phyloP scores from a whole-genome alignment of 2,888 invertebrate genomes.

The Carpatolechia fugitivella region DNA sequence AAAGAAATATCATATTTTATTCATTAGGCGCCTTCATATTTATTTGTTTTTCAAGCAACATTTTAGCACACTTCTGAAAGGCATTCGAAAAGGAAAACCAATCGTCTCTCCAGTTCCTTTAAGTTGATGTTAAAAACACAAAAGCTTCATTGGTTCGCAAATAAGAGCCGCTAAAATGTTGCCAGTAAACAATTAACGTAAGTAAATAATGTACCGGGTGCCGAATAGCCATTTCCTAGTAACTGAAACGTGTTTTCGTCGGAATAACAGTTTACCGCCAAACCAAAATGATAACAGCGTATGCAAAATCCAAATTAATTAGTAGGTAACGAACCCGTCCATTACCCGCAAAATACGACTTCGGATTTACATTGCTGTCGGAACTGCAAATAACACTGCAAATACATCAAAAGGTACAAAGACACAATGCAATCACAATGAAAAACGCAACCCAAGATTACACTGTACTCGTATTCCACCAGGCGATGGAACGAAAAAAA shows the following conservation, averaged over 20 bases:
- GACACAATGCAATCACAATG: constrained; percentile 40
- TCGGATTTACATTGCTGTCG: background rate
- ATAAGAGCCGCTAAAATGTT: no score
- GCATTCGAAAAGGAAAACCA: no score
- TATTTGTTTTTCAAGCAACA: no score
- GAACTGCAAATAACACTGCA: background rate
- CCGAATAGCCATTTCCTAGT: background rate
- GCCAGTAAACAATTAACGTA: no score
- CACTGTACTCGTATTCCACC: constrained; percentile 19
- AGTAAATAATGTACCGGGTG: no score
- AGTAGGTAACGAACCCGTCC: background rate
- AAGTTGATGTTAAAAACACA: no score
- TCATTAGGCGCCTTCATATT: no score
- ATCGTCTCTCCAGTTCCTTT: no score
- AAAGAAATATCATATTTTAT: no score
- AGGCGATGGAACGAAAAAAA: background rate
- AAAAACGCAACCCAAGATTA: constrained; percentile 58
- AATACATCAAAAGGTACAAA: constrained; percentile 7
- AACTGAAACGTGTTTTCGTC: background rate
- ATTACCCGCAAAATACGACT: background rate
- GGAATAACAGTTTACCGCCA: background rate
- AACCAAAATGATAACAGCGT: background rate
- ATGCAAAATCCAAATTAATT: background rate
- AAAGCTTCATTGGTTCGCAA: no score
- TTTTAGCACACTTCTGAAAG: no score